Conservation (phyloP, 2,797 vertebrate genomes). For the Xenentodon cancila region DNA sequence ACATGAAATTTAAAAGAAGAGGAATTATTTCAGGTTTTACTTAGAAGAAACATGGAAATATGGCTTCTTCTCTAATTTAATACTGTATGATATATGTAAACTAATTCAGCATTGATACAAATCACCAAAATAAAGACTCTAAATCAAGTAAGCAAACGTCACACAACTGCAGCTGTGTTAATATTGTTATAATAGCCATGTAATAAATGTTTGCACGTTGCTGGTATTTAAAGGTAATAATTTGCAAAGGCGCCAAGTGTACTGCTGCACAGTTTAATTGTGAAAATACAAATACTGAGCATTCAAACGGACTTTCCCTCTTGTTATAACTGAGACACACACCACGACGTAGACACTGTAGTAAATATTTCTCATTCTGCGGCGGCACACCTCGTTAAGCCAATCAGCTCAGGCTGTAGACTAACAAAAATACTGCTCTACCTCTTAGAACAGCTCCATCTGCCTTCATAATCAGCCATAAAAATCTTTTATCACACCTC, state of each 20-base stretch:
- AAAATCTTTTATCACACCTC: conserved; percentile 63
- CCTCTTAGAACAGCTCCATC: conserved; percentile 37
- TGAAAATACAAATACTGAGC: too few relatives aligned
- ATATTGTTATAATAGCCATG: too few relatives aligned
- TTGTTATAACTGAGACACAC: background rate
- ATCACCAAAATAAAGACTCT: background rate
- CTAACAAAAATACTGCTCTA: conserved; percentile 34
- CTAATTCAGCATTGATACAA: background rate
- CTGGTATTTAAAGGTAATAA: too few relatives aligned
- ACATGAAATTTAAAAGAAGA: conserved; percentile 1
- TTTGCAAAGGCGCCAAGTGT: too few relatives aligned
- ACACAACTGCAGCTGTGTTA: too few relatives aligned
- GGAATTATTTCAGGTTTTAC: conserved; percentile 23
- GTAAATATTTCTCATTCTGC: conserved; percentile 44
- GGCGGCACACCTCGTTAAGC: conserved; percentile 56
- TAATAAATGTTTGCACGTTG: too few relatives aligned
- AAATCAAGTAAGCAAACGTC: background rate
- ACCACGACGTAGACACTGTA: conserved; percentile 14
- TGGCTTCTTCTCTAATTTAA: background rate
- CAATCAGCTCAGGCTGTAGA: conserved; percentile 48
- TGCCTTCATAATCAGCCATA: conserved; percentile 60
- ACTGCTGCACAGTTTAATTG: too few relatives aligned
- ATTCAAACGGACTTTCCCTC: background rate
- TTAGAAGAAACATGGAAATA: conserved; percentile 13
- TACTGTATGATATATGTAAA: background rate